Conservation (phyloP, 2,113 vertebrate genomes). For the Paracyprichromis sp. region DNA sequence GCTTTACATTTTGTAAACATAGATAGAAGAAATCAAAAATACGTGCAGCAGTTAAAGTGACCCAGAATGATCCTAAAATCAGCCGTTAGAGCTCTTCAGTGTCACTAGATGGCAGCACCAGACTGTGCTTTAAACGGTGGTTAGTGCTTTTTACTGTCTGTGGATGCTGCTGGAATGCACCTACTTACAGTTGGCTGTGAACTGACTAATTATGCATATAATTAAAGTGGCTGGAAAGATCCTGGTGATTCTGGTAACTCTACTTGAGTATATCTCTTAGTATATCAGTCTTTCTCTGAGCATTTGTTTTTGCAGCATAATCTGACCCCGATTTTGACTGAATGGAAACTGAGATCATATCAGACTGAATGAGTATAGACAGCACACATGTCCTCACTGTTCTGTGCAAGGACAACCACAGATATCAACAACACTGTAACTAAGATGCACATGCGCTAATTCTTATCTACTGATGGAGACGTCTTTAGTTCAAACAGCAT, state of each 20-base stretch:
- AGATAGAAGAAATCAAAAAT: neutral
- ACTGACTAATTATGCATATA: neutral
- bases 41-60: neutral
- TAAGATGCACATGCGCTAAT: neutral
- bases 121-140: neutral
- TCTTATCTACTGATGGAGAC: rapidly evolving
- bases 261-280: neutral
- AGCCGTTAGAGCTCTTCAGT: neutral
- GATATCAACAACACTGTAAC: neutral
- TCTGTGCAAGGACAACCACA: rapidly evolving
- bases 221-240: neutral
- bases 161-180: neutral
- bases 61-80: neutral
- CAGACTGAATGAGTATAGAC: neutral
- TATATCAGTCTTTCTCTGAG: neutral
- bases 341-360: neutral
- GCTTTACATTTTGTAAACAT: neutral
- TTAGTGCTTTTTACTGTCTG: neutral
- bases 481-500: rapidly evolving
- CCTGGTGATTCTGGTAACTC: neutral
- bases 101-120: neutral
- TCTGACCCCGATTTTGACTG: neutral
- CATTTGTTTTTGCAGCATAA: neutral
- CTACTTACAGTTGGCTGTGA: neutral
- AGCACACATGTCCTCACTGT: neutral